A percentile compares a stretch with the other conserved stretches of the same genome.
Conservation (phyloP, 2,888 invertebrate species). For the Scelioninae gen. 1 region DNA sequence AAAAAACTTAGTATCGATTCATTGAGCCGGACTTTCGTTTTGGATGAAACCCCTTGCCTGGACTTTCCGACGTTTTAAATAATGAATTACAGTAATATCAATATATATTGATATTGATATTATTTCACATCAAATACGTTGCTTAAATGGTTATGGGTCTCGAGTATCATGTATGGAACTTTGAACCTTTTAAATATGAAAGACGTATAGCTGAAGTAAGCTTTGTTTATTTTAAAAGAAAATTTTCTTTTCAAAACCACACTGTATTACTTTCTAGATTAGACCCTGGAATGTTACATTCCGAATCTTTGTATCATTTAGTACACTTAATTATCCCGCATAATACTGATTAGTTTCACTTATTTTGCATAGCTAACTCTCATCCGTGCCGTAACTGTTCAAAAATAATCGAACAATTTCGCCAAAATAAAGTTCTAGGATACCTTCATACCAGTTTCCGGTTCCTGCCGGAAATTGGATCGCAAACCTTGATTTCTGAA, state of each 20-base stretch:
- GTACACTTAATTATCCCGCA: slow-evolving; percentile 10
- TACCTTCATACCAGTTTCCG: slow-evolving; percentile 16
- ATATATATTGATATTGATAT: slow-evolving; percentile 29
- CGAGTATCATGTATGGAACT: slow-evolving; percentile 69
- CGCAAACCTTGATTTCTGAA: slow-evolving; percentile 21
- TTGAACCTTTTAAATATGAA: slow-evolving; percentile 44
- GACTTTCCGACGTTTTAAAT: slow-evolving; percentile 39
- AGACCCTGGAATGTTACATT: slow-evolving; percentile 33
- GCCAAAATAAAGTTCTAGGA: not conserved
- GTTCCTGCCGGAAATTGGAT: slow-evolving; percentile 58
- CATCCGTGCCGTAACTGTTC: not conserved
- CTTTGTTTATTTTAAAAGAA: not conserved
- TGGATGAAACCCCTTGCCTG: slow-evolving; percentile 6
- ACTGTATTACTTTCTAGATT: slow-evolving; percentile 19
- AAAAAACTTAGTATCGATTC: not conserved
- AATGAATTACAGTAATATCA: slow-evolving; percentile 44
- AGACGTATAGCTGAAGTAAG: slow-evolving; percentile 12
- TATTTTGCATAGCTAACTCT: slow-evolving; percentile 23
- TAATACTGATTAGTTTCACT: slow-evolving; percentile 51
- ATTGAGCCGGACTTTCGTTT: slow-evolving; percentile 7
- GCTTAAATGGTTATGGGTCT: slow-evolving; percentile 44
- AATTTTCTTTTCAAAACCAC: not conserved
- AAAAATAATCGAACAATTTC: slow-evolving; percentile 4
- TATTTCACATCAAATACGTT: slow-evolving; percentile 51
- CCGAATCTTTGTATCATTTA: slow-evolving; percentile 9